A percentile compares a stretch with the other conserved stretches of the same genome.
These are phyloP conservation scores for Rhombomys opimus DNA, from an alignment of 2,113 vertebrate species.

Conservation along the genomic window DNA sequence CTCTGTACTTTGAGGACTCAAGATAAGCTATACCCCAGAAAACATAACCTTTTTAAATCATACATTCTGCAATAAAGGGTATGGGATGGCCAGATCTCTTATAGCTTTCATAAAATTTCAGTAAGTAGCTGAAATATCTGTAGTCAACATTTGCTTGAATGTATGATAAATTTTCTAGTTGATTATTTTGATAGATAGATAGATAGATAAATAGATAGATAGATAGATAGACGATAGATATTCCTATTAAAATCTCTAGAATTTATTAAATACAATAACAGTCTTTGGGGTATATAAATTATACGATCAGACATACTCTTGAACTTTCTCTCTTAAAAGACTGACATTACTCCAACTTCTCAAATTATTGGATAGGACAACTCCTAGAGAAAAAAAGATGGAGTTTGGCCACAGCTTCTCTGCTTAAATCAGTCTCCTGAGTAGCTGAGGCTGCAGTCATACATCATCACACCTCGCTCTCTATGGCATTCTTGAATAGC, in stretches of 20 bases:
- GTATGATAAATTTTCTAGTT: not conserved
- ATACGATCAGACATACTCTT: not conserved
- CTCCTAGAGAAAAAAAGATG: not conserved
- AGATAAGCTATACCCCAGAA: constrained; percentile 1
- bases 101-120: constrained; percentile 16
- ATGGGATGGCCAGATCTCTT: not conserved
- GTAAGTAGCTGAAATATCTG: not conserved
- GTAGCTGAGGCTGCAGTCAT: not conserved
- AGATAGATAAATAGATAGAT: not conserved
- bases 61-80: not conserved
- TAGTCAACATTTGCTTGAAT: constrained; percentile 1
- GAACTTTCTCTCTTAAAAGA: not conserved
- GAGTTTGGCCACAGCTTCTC: not conserved
- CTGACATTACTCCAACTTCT: not conserved
- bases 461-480: not conserved
- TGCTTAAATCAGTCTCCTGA: not conserved
- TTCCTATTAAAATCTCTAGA: constrained; percentile 16
- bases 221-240: not conserved
- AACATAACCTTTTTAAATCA: not conserved
- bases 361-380: not conserved
- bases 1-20: not conserved
- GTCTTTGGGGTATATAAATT: constrained; percentile 19
- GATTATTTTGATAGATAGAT: not conserved
- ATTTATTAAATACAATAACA: constrained; percentile 40
- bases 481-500: not conserved